Evolutionary conservation across 1,140 invertebrate species (phyloP), one percentile per base, ranked within the genome.

Genomic region (Copidosoma floridanum): DNA sequence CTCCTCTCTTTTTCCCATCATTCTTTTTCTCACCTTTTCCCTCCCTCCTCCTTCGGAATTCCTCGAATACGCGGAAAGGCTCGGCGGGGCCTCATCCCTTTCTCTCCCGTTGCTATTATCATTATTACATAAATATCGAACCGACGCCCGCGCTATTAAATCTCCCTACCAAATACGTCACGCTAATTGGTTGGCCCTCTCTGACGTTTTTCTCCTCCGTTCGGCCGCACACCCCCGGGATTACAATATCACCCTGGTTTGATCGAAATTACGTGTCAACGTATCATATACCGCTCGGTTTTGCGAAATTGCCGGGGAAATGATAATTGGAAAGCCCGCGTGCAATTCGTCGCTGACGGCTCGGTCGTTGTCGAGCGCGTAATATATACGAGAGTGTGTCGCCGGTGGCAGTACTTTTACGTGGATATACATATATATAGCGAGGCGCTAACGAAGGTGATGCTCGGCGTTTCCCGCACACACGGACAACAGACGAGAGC

Each of bases 381-480:
- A 12, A 32, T 32, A 32, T 32, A 32, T 32, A 32, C 29, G 29
- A 47, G 20, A n/a, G n/a, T n/a, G n/a, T n/a, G n/a, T n/a, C n/a
- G n/a, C 18, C n/a, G 12, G 47, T 23, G n/a, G 24, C 6, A 47
- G 44, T 21, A 23, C n/a, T n/a, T n/a, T n/a, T n/a, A n/a, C n/a
- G n/a, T n/a, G 2, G 44, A 47, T 6, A 47, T 16, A 47, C 20
- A 47, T 16, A 47, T 16, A 48, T 14, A 48, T 14, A 48, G 18
- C 24, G 10, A 54, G 35, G 37, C 46, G 46, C 46, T 61, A 55
- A 50, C 40, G 51, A 54, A 40, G n/a, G n/a, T n/a, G n/a, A n/a
- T n/a, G 41, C 35, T n/a, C 35, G 27, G 37, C 21, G 41, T 48
- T 40, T 47, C 24, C 29, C 4, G 21, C 32, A 29, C 21, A 20